These are phyloP conservation scores for Augochlora pura DNA, from an alignment of 1,140 invertebrate species.

Conservation along the genomic window DNA sequence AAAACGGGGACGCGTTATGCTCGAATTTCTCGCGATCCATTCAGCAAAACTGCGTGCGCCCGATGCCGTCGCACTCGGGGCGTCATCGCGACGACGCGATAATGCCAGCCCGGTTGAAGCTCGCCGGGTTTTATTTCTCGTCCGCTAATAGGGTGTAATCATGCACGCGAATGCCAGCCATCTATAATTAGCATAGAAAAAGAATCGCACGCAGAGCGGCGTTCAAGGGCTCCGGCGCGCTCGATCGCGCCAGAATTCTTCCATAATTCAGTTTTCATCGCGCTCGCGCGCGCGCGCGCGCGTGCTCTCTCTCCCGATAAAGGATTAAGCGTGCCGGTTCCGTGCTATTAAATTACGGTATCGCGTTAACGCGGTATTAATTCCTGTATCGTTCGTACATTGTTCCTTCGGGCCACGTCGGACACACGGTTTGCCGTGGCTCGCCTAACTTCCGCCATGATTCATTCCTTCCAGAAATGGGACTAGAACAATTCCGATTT, in stretches of 20 bases:
- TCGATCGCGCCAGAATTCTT: background rate
- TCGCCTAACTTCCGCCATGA: too few relatives aligned
- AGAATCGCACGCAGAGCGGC: background rate
- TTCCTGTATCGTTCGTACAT: conserved; percentile 11
- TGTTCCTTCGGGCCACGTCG: too few relatives aligned
- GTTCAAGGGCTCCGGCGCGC: background rate
- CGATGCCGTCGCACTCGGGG: background rate
- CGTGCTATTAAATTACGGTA: conserved; percentile 14
- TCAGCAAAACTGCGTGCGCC: too few relatives aligned
- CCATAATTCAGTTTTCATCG: background rate
- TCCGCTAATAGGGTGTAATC: conserved; percentile 1
- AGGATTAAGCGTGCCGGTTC: conserved; percentile 11
- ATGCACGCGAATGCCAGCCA: conserved; percentile 3
- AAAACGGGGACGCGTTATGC: background rate
- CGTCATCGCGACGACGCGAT: background rate
- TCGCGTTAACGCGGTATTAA: conserved; percentile 22
- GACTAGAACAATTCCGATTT: too few relatives aligned
- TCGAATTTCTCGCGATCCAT: background rate
- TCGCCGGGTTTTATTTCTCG: background rate
- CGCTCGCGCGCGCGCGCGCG: background rate
- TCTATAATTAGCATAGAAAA: conserved; percentile 15
- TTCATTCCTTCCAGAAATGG: too few relatives aligned
- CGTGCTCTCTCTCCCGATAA: background rate
- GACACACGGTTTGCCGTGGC: too few relatives aligned
- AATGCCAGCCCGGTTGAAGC: background rate